Evolutionary conservation across 1,140 invertebrate species (phyloP), one percentile per base, ranked within the genome.

Genomic region (Drusus annulatus): DNA sequence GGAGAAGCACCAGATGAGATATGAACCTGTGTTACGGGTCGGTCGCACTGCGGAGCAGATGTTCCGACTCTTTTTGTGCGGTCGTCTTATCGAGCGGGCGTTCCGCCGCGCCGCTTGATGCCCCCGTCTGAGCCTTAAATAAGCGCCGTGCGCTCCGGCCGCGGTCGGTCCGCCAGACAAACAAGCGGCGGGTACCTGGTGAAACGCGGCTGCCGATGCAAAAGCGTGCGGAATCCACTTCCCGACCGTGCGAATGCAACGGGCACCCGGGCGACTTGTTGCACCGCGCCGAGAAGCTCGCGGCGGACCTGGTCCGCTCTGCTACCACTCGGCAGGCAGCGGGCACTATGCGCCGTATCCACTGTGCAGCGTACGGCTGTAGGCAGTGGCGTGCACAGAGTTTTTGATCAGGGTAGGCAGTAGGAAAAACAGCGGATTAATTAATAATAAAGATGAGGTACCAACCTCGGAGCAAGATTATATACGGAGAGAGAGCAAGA

Each of bases 41-140:
- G 36, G 36, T 10, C 8, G n/a, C 2, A 10, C 3, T 50, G 19
- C 45, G 8, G 50, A 28, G 23, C 52, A 5, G 21, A 51, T 7
- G 45, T 23, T 71, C 68, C 15, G 10, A 54, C 45, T 54, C 68
- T 23, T 71, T 71, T 51, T 71, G n/a, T 13, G 68, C 50, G 50
- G 68, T 71, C 25, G 68, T 23, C 19, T 10, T 71, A 45, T 50
- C 51, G 16, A 45, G 8, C 65, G 16, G 21, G 13, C 65, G 2
- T 50, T n/a, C 19, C 0, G 65, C 28, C 21, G 16, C 50, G 13
- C 17, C 65, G 65, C 65, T 50, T 8, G 36, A 8, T 23, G n/a
- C 65, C 10, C 10, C 28, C 15, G 7, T 19, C 65, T 45, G 65
- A n/a, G 36, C n/a, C 65, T 50, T 19, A 50, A 69, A 19, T 45